Percentiles rank a stretch among this genome's conserved stretches.
These are phyloP conservation scores for Lithophane socia DNA, from an alignment of 2,888 invertebrate genomes.

Conservation along the genomic window DNA sequence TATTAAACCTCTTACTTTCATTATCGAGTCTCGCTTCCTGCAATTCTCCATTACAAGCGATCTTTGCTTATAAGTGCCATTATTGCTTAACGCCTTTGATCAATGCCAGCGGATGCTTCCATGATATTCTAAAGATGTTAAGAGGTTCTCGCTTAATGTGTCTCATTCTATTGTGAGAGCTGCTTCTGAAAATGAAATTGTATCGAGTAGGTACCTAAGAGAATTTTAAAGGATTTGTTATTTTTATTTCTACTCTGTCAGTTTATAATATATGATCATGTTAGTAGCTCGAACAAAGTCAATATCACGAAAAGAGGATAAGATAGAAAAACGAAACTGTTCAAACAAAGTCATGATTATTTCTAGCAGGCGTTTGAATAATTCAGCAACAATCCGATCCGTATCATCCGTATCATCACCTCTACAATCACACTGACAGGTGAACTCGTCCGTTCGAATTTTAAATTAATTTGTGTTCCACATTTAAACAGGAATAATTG, in stretches of 20 bases:
- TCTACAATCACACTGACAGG: constrained; percentile 27
- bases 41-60: constrained; percentile 29
- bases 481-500: constrained; percentile 75
- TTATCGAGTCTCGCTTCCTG: constrained; percentile 40
- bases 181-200: constrained; percentile 11
- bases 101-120: constrained; percentile 47
- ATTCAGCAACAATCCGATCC: constrained; percentile 4
- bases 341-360: not conserved
- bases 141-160: constrained; percentile 26
- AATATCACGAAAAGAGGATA: too few relatives aligned
- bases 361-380: constrained; percentile 10
- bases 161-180: constrained; percentile 14
- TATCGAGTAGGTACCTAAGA: not conserved
- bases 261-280: not conserved
- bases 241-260: not conserved
- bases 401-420: too few relatives aligned
- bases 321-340: not conserved
- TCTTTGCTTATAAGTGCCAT: constrained; percentile 53
- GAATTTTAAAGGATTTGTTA: not conserved
- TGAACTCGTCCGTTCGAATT: constrained; percentile 59
- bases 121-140: constrained; percentile 56
- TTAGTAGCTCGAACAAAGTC: too few relatives aligned
- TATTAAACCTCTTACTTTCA: constrained; percentile 46
- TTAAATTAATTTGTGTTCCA: constrained; percentile 77
- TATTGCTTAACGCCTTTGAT: constrained; percentile 62